Percentiles rank a stretch among this genome's conserved stretches.
Conservation (phyloP, 2,888 invertebrate species). For the Cyaniris semiargus region DNA sequence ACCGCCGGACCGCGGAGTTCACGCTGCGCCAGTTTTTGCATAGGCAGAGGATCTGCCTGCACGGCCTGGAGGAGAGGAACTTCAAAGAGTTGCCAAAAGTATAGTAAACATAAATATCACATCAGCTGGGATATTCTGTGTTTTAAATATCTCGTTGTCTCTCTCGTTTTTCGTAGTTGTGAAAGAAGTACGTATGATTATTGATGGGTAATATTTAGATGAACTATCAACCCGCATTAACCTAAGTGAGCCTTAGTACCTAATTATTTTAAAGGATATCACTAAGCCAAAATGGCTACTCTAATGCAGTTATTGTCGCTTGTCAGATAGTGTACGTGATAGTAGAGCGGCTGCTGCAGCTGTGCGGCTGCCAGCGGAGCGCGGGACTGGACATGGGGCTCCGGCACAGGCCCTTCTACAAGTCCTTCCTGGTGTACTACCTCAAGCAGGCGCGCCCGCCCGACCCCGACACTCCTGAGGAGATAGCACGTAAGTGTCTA, state of each 20-base stretch:
- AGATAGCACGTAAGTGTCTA: conserved; percentile 35
- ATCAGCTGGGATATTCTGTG: too few species aligned
- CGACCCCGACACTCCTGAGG: conserved; percentile 48
- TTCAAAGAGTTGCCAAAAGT: conserved; percentile 90
- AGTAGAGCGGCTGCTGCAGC: conserved; percentile 87
- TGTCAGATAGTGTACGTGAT: conserved; percentile 87
- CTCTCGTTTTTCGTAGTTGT: too few species aligned
- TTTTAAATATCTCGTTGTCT: too few species aligned
- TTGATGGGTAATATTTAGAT: too few species aligned
- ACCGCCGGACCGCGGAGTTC: conserved; percentile 78
- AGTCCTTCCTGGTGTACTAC: conserved; percentile 77
- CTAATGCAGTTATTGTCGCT: neutral
- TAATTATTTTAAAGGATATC: neutral
- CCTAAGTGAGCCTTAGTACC: too few species aligned
- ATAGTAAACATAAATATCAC: conserved; percentile 35
- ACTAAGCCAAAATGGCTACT: neutral
- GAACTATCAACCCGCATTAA: too few species aligned
- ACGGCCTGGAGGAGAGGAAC: conserved; percentile 88
- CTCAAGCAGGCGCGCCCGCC: conserved; percentile 59
- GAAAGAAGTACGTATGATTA: too few species aligned
- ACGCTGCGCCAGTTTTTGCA: conserved; percentile 85
- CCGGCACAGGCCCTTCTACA: conserved; percentile 80
- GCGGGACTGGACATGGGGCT: conserved; percentile 76
- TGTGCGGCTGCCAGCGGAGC: conserved; percentile 83
- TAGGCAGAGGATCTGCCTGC: conserved; percentile 85